These are phyloP conservation scores for Uropsilus gracilis DNA, from an alignment of 2,113 vertebrate species.

Conservation along the genomic window DNA sequence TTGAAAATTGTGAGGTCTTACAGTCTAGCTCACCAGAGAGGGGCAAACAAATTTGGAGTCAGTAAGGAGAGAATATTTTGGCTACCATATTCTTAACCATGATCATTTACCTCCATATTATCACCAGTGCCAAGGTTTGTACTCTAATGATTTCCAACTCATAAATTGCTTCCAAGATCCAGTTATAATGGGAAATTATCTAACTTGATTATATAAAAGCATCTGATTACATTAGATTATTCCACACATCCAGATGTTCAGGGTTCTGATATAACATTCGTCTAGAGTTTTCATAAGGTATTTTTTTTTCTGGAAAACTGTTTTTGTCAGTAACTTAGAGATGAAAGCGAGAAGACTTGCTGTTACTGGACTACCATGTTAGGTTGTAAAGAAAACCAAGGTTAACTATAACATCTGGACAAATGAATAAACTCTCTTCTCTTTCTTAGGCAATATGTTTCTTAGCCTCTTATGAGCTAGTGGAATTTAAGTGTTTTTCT, in stretches of 20 bases:
- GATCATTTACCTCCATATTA: not conserved
- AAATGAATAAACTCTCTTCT: not conserved
- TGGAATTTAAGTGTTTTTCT: not conserved
- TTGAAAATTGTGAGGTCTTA: not conserved
- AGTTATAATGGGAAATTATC: not conserved
- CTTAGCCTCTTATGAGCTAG: too few relatives aligned
- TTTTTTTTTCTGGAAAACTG: not conserved
- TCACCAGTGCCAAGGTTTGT: too few relatives aligned
- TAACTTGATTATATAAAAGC: not conserved
- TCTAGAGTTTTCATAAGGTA: not conserved
- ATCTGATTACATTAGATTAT: not conserved
- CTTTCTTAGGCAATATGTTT: not conserved
- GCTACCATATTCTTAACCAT: not conserved
- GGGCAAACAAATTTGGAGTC: not conserved
- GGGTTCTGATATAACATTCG: not conserved
- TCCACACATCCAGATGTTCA: not conserved
- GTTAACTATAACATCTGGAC: not conserved
- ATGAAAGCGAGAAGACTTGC: not conserved
- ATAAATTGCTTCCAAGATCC: not conserved
- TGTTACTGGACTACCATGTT: not conserved
- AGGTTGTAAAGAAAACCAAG: not conserved
- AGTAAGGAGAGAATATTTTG: not conserved
- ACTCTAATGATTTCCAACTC: not conserved
- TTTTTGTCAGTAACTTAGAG: not conserved
- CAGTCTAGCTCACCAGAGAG: not conserved